A percentile compares a stretch with the other conserved stretches of the same genome.
Evolutionary conservation across 1,140 invertebrate genomes (phyloP).

Genomic region (Mizuhopecten yessoensis): DNA sequence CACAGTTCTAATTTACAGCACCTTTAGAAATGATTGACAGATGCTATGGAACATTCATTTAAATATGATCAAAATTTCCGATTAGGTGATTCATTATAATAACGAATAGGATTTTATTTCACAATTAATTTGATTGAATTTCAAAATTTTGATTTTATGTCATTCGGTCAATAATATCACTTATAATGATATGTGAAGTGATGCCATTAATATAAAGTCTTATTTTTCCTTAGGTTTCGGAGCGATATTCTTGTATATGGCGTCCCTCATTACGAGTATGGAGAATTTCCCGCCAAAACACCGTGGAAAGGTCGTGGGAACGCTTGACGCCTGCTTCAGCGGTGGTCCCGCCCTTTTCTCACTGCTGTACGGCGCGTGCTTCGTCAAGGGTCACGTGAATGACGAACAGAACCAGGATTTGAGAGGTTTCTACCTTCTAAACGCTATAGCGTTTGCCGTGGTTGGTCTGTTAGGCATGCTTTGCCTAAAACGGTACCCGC

Average conservation of each 20-base stretch:
- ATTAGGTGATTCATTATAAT: too few species aligned
- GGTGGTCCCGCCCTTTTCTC: constrained; percentile 72
- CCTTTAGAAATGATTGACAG: too few species aligned
- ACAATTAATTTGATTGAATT: too few species aligned
- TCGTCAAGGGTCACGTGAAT: constrained; percentile 68
- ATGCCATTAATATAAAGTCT: too few species aligned
- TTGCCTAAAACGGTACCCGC: constrained; percentile 57
- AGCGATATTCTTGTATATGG: constrained; percentile 76
- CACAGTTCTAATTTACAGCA: too few species aligned
- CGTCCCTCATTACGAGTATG: constrained; percentile 71
- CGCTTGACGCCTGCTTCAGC: constrained; percentile 78
- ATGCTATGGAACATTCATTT: too few species aligned
- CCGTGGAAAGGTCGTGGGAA: constrained; percentile 74
- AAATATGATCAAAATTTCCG: too few species aligned
- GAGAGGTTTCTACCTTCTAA: constrained; percentile 73
- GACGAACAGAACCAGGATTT: constrained; percentile 77
- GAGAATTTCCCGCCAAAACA: constrained; percentile 72
- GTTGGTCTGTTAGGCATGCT: constrained; percentile 67
- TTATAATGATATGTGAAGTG: too few species aligned
- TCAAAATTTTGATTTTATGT: too few species aligned
- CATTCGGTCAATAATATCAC: too few species aligned
- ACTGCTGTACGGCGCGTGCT: constrained; percentile 70
- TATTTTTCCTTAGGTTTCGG: constrained; percentile 69
- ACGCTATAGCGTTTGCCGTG: constrained; percentile 65
- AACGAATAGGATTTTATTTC: too few species aligned